Percentiles rank a stretch among this genome's conserved stretches.
These are phyloP conservation scores for Eustalomyia histrio DNA, from an alignment of 2,888 invertebrate genomes.

Conservation along the genomic window DNA sequence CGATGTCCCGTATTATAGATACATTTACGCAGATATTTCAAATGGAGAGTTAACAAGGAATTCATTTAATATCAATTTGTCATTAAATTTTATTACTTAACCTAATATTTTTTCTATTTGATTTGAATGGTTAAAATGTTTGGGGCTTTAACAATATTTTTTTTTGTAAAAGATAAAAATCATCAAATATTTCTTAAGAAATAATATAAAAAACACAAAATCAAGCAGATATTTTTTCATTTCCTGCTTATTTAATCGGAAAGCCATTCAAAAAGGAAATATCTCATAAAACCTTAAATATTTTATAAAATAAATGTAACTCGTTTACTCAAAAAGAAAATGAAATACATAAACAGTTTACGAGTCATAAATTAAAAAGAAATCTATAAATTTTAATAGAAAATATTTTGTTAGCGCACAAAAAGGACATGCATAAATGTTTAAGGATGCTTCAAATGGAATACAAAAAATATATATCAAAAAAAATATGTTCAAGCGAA, in stretches of 20 bases:
- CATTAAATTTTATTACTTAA: no score
- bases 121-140: no score
- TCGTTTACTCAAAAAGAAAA: not conserved
- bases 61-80: no score
- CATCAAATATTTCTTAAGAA: no score
- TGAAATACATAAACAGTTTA: slow-evolving; percentile 26
- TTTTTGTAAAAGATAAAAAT: no score
- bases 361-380: slow-evolving; percentile 41
- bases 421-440: slow-evolving; percentile 5
- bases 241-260: slow-evolving; percentile 7
- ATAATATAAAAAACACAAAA: no score
- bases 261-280: slow-evolving; percentile 27
- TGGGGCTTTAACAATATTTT: no score
- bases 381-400: slow-evolving; percentile 37
- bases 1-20: no score
- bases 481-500: slow-evolving; percentile 8
- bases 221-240: slow-evolving; percentile 23
- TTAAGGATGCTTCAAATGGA: not conserved
- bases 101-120: no score
- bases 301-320: not conserved
- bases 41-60: no score
- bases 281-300: slow-evolving; percentile 20
- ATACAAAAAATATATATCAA: not conserved
- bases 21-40: no score
- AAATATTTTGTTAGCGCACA: not conserved